These are phyloP conservation scores for Acrobasis suavella DNA, from an alignment of 2,888 invertebrate genomes.

Conservation along the genomic window DNA sequence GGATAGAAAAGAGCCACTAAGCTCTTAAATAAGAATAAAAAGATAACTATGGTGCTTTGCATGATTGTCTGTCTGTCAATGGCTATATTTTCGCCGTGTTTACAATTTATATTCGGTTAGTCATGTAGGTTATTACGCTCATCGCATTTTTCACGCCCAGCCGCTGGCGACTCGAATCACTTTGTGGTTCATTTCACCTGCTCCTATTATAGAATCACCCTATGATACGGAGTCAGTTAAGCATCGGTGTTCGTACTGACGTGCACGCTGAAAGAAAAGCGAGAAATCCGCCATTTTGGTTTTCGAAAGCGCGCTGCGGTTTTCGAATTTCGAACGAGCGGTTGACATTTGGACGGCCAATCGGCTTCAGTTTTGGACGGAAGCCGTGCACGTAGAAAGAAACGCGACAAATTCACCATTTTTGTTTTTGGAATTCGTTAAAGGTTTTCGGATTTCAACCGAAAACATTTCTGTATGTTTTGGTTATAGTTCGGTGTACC, in stretches of 20 bases:
- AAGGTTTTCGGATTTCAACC: neutral
- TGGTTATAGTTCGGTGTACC: neutral
- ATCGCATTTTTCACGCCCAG: conserved; percentile 60
- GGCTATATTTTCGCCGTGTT: neutral
- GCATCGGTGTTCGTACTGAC: conserved; percentile 43
- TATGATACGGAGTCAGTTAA: conserved; percentile 50
- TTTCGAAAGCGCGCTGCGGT: conserved; percentile 9
- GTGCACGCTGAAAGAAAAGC: conserved; percentile 25
- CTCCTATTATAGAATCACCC: conserved; percentile 57
- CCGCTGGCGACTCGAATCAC: conserved; percentile 48
- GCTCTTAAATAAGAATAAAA: too few species aligned
- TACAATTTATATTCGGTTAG: conserved; percentile 29
- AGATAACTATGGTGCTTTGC: neutral
- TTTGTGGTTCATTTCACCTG: conserved; percentile 54
- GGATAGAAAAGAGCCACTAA: too few species aligned
- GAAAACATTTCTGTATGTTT: neutral
- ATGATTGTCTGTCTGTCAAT: neutral
- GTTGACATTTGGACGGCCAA: neutral
- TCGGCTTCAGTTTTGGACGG: neutral
- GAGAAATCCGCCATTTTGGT: conserved; percentile 25
- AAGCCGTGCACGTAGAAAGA: neutral
- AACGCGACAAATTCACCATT: too few species aligned
- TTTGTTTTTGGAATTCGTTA: neutral
- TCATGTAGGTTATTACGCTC: conserved; percentile 63
- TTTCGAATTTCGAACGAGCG: conserved; percentile 14